These are phyloP conservation scores for Cosmorhoe ocellata DNA, from an alignment of 2,888 invertebrate species.

Conservation along the genomic window DNA sequence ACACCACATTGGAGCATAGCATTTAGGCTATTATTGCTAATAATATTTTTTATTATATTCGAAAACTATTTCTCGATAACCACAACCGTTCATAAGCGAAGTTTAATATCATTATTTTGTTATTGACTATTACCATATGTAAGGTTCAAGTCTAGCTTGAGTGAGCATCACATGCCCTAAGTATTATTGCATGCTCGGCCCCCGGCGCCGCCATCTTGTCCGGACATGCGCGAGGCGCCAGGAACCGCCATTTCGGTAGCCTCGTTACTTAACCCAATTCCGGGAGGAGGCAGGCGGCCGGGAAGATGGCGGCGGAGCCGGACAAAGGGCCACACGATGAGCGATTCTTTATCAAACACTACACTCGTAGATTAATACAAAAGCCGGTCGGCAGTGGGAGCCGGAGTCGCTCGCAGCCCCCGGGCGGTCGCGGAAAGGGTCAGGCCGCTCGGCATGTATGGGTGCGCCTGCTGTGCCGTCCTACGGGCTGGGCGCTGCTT, in stretches of 20 bases:
- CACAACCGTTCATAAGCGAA: constrained; percentile 83
- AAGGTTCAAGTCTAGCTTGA: constrained; percentile 58
- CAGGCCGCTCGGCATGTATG: constrained; percentile 59
- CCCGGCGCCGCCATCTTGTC: constrained; percentile 56
- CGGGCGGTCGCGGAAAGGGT: constrained; percentile 30
- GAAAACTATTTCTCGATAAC: constrained; percentile 80
- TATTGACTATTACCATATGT: constrained; percentile 79
- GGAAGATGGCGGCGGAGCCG: constrained; percentile 28
- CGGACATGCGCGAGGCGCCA: constrained; percentile 62
- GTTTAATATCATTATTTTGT: constrained; percentile 78
- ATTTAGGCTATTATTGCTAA: constrained; percentile 81
- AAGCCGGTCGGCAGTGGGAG: constrained; percentile 45
- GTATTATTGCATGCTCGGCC: constrained; percentile 66
- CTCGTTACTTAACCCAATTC: constrained; percentile 75
- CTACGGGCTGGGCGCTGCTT: constrained; percentile 79
- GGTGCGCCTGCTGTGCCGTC: constrained; percentile 81
- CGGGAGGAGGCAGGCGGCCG: constrained; percentile 26
- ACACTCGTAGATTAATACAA: constrained; percentile 67
- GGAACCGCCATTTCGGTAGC: constrained; percentile 73
- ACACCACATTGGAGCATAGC: constrained; percentile 74
- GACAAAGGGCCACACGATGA: constrained; percentile 60
- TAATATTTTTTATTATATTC: constrained; percentile 73
- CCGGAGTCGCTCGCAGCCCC: constrained; percentile 33
- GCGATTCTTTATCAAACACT: constrained; percentile 52
- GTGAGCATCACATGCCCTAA: constrained; percentile 68